Evolutionary conservation across 2,797 vertebrate genomes (phyloP), one percentile per base, ranked within the genome.

Genomic region (Chelmon rostratus): DNA sequence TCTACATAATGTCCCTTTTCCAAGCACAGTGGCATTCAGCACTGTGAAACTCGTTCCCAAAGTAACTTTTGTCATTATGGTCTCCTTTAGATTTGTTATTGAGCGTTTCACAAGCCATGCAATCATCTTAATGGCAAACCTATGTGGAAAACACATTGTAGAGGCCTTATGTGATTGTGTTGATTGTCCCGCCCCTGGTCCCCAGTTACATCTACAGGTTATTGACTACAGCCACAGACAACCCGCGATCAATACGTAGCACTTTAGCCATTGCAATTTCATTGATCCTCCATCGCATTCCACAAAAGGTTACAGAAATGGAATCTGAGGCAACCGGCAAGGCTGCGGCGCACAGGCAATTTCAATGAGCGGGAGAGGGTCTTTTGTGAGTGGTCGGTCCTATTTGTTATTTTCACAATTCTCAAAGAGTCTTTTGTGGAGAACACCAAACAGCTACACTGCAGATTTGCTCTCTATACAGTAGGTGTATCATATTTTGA

Each of bases 211-310:
- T 87, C 85, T 88, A 83, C 89, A 79, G 86, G 81, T 91, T 90
- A 95, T 94, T 89, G 93, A 95, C 92, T 88, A 50, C 82, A 85
- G 89, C 85, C 89, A 89, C 90, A 90, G 93, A 93, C 90, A 88
- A 86, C 76, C 72, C 77, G 21, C 73, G 37, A 92, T 95, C 94
- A 85, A 94, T 94, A 82, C 16, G 2, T 19, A 91, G 84, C 78
- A 80, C 87, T 88, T 70, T 33, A 74, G 72, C 76, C 79, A 81
- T 84, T 56, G 91, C 91, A 90, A 84, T 93, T 92, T 92, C 78
- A 95, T 94, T 81, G 93, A 95, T 94, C 88, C 67, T 42, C 7
- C 83, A 53, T 76, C 23, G 65, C 84, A 85, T 92, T 93, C 81
- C 81, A 89, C 75, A 91, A 93, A 94, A 93, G 88, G 91, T 94